Base-by-base conservation (phyloP, 2,888 invertebrate genomes). In the Eupithecia subumbrata region DNA sequence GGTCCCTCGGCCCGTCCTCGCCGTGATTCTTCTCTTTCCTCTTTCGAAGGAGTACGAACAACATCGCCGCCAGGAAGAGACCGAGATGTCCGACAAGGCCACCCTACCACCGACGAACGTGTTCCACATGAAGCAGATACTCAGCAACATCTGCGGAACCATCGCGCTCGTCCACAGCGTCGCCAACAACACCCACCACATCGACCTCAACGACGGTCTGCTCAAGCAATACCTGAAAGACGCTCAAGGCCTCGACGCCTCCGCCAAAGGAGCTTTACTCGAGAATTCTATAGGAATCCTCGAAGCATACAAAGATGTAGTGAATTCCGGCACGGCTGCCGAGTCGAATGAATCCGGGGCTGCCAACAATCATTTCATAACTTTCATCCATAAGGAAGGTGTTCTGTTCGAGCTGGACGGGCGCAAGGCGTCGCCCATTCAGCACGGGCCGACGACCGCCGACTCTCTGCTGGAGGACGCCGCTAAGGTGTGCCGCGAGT, bases 121-220 rank as follows among this genome's bases (percentile, higher is more conserved):
- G 18, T 99, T 97, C 90, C 98, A 97, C 89, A 95, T 99, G 93
- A 97, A 97, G 84, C 99, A 99, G 91, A 96, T 97, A 37, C 96
- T 99, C 37, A 97, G 97, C 78, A 99, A 99, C 91, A 98, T 99
- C 5, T 99, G 99, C 91, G 99, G 99, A 43, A 99, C 99, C 1
- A 97, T 99, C 79, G 99, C 99, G 9, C 93, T 99, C 69, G 97
- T 99, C 74, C 99, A 99, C 89, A 97, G 98, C 82, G 95, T 99
- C 77, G 98, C 98, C 14, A 99, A 99, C 90, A 98, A 98, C 88
- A 91, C 94, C n/a, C 96, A 97, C 79, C 96, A 96, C 18, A 96
- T 98, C 72, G 90, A 96, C 43, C 87, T 98, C 8, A 79, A 82
- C 7, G 93, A 95, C 52, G 98, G 98, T 0, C 95, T 96, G 8